Conservation (phyloP, 2,113 vertebrate genomes). For the Nettapus auritus region DNA sequence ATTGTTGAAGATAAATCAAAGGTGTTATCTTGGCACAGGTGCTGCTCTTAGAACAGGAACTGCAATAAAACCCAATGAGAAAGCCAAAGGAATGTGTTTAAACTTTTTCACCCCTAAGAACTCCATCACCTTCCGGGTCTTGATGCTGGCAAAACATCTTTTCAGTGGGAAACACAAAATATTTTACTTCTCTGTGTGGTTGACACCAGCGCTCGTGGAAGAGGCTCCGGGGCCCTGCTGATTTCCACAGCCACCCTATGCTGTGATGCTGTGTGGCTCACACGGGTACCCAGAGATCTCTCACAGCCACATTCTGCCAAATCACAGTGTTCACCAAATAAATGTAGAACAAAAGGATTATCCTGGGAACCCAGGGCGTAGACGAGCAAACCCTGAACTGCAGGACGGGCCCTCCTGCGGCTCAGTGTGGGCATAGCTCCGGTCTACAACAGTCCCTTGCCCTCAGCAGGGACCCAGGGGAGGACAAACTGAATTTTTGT, state of each 20-base stretch:
- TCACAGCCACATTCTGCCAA: not conserved
- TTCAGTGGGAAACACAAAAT: not conserved
- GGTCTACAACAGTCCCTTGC: too few species aligned
- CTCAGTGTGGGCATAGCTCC: too few species aligned
- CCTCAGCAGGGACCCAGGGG: too few species aligned
- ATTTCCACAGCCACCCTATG: not conserved
- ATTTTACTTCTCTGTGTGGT: not conserved
- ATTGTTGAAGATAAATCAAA: not conserved
- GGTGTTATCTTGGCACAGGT: not conserved
- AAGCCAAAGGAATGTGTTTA: not conserved
- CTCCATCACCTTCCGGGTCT: not conserved
- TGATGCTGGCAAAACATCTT: not conserved
- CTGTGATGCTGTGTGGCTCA: fast-evolving
- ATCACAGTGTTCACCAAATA: not conserved
- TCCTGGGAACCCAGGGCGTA: not conserved
- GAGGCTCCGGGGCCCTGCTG: not conserved
- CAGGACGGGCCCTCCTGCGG: too few species aligned
- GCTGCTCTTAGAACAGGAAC: too few species aligned
- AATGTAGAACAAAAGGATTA: not conserved
- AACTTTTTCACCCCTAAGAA: not conserved
- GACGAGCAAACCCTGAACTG: not conserved
- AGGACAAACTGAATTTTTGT: too few species aligned
- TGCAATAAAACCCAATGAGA: not conserved
- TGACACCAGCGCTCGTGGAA: not conserved
- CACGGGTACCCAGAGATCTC: too few species aligned